Base-by-base conservation (phyloP, 1,140 invertebrate species). In the Drosophila funebris region DNA sequence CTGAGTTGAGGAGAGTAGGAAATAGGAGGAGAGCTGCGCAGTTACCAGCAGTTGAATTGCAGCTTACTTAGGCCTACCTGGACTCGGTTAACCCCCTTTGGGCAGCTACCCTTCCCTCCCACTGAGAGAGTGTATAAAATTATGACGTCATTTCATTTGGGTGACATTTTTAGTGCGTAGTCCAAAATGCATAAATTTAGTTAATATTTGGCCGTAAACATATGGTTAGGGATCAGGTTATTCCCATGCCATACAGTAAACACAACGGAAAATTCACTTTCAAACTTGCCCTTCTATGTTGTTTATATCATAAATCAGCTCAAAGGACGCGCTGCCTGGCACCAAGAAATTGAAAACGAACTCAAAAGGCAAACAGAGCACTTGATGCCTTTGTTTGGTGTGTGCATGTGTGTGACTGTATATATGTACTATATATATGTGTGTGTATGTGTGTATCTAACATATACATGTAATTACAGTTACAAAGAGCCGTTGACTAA, bases 141-240 rank as follows among this genome's bases (percentile, higher is more conserved):
- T 73, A 68, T 84, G 82, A 87, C 81, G 76, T 85, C 72, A 85
- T 82, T 73, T 64, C 41, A 11, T 20, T 52, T 41, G 48, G 44
- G 9, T n/a, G 24, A 14, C 22, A 48, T 29, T 48, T 78, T 69
- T 36, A 56, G 56, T 64, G 50, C 54, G 37, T 27, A 57, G 67
- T 24, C 16, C 27, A 41, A 7, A 50, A 50, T 60, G 57, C 58
- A 61, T 61, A 39, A 60, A 60, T 60, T 46, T 33, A 2, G 27
- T 13, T 24, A 29, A 50, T 36, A 37, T 36, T 48, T 50, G 29
- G 29, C 48, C 33, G 18, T 48, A 16, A 3, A 50, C 13, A 27
- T 61, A 37, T 39, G 13, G 4, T 16, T 11, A 11, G 27, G 44
- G 43, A 50, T 61, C 56, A 16, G 44, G 52, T 43, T 58, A 62